A percentile compares a stretch with the other conserved stretches of the same genome.
Conservation (phyloP, 2,888 invertebrate species). For the Prosapia bicincta region DNA sequence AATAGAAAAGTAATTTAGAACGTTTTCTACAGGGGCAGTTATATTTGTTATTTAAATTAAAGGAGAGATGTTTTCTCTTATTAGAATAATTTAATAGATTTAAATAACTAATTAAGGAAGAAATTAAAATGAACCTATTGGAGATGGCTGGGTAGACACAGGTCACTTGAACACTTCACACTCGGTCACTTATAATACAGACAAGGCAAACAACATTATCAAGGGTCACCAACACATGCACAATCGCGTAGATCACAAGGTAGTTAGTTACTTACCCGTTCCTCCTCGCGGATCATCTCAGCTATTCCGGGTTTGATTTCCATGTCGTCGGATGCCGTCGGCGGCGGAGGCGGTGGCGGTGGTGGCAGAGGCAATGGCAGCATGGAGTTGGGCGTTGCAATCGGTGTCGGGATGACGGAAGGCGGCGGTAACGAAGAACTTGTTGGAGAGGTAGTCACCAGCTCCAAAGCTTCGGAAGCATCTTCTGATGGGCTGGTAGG, state of each 20-base stretch:
- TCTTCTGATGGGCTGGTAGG: conserved; percentile 39
- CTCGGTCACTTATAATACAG: not conserved
- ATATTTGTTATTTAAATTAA: too few species aligned
- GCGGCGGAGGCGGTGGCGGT: conserved; percentile 42
- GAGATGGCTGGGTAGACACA: too few species aligned
- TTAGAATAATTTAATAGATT: too few species aligned
- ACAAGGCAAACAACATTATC: too few species aligned
- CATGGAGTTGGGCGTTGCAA: conserved; percentile 40
- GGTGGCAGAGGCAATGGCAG: conserved; percentile 41
- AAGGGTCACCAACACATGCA: not conserved
- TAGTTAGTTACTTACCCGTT: conserved; percentile 71
- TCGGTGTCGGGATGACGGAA: conserved; percentile 42
- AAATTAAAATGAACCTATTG: too few species aligned
- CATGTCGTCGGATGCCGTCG: conserved; percentile 62
- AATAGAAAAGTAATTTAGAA: too few species aligned
- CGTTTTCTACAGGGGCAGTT: too few species aligned
- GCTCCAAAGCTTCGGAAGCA: conserved; percentile 35
- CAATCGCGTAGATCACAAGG: not conserved
- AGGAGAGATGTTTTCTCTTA: too few species aligned
- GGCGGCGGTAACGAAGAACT: conserved; percentile 43
- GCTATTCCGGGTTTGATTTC: conserved; percentile 94
- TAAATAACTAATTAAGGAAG: too few species aligned
- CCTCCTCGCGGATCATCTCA: conserved; percentile 95
- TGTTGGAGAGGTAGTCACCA: conserved; percentile 42
- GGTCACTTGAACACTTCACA: not conserved